Base-by-base conservation (phyloP, 2,113 vertebrate species). In the Trichechus manatus region DNA sequence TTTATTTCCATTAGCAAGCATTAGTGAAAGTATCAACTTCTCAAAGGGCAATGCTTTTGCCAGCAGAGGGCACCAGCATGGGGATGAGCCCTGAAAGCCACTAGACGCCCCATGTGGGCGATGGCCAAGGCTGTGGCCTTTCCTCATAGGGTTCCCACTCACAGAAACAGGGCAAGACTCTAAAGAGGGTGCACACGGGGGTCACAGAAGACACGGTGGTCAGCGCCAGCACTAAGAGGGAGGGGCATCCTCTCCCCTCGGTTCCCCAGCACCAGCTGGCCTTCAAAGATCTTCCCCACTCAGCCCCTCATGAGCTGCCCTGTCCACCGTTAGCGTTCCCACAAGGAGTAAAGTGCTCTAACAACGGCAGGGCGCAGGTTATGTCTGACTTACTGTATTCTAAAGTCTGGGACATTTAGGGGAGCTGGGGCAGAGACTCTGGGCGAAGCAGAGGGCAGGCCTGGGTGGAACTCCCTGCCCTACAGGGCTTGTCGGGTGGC, bases 341-440 rank as follows among this genome's bases (percentile, higher is more conserved):
- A 25, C 0, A 6, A 61, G 33, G 31, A 63, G 27, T 2, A 29
- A 92, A 77, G 79, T 64, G 63, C 15, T 36, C 64, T 14, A 5
- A 4, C 0, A 11, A 84, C 80, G 0, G 47, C 66, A 70, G 31
- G 53, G 23, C 36, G 70, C 33, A 9, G 88, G 70, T 75, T 87
- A 77, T 44, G 78, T 82, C 61, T 13, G 83, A n/a, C 87, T 89
- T 90, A 92, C 81, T 97, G 72, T 81, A 81, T 63, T 96, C 84
- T n/a, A 86, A 82, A 50, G 81, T 82, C 80, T 74, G 87, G 68
- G 64, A 33, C 3, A 20, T 95, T 95, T 88, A n/a, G 64, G 89
- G 80, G 50, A 11, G 79, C 61, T 66, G 50, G 63, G 3, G 36
- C 50, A 66, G 23, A 36, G 6, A 47, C 72, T 59, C 63, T 66